Base-by-base conservation (phyloP, 1,140 invertebrate species). In the Thrips palmi region DNA sequence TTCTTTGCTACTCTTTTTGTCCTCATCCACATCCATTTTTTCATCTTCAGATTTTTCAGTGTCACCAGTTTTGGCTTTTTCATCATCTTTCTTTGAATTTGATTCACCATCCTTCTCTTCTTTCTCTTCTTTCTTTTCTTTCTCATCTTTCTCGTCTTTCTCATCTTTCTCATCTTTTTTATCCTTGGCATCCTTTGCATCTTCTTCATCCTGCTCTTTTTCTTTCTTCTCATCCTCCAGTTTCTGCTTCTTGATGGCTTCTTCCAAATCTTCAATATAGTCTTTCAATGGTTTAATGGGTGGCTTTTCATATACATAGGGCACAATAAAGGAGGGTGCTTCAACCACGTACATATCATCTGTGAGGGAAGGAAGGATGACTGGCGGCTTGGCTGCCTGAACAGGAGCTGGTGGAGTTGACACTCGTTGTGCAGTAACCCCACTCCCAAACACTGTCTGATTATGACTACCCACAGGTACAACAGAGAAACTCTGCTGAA, bases 341-440 rank as follows among this genome's bases (percentile, higher is more conserved):
- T 89, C 83, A 6, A 88, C 75, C 1, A 87, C 81, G 57, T 78
- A 87, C 75, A 86, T 86, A 48, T 86, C 81, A 53, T 89, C 83
- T 4, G 81, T 85, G 3, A 87, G 59, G 3, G 78, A 74, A 1
- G 81, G 77, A 42, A 83, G 54, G 35, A 82, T 70, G 31, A 65
- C 66, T 20, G 67, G 54, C 36, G 33, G 41, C 42, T 49, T 40
- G 33, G 58, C 53, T n/a, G 59, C 49, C 27, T 65, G 59, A 15
- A 65, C 56, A 2, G 59, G 53, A 23, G 61, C 49, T 39, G 53
- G 49, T 49, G 48, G 40, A 43, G 47, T 51, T 22, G 49, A 37
- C 11, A 45, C 42, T 44, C 52, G 47, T 43, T 47, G 53, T 47
- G 47, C n/a, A n/a, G n/a, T n/a, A n/a, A n/a, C n/a, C n/a, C n/a